Percentiles rank a stretch among this genome's conserved stretches.
Conservation (phyloP, 2,113 vertebrate genomes). For the Amphiprion percula region DNA sequence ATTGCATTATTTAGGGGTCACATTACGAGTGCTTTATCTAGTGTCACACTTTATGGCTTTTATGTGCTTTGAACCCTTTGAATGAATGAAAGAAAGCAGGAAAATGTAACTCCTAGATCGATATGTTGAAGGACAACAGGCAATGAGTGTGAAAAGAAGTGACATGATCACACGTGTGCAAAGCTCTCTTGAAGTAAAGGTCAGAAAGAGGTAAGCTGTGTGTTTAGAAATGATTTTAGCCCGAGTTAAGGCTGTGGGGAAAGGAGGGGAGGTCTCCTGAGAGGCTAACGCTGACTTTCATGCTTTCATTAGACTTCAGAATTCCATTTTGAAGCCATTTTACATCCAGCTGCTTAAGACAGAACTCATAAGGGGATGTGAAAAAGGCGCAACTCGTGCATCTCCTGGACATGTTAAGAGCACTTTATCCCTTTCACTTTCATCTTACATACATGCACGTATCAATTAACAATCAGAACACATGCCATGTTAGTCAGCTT, state of each 20-base stretch:
- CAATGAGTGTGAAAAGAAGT: conserved; percentile 40
- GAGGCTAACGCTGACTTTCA: conserved; percentile 14
- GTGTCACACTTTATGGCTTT: conserved; percentile 22
- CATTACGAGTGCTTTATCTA: conserved; percentile 20
- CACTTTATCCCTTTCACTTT: neutral
- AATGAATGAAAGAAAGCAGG: conserved; percentile 30
- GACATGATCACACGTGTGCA: neutral
- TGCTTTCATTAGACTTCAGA: conserved; percentile 30
- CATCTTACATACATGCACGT: neutral
- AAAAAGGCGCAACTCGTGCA: conserved; percentile 1
- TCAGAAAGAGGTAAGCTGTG: conserved; percentile 31
- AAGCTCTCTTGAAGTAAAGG: conserved; percentile 41
- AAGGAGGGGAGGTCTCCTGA: conserved; percentile 8
- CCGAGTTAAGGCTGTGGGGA: conserved; percentile 10
- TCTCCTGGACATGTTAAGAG: neutral
- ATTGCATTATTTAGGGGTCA: conserved; percentile 2
- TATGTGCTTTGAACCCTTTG: conserved; percentile 22
- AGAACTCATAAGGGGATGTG: neutral
- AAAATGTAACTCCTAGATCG: conserved; percentile 38
- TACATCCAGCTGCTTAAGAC: neutral
- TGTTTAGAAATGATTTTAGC: conserved; percentile 36
- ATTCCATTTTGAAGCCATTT: conserved; percentile 34
- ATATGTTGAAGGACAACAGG: conserved; percentile 45
- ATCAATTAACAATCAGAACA: neutral
- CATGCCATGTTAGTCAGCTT: neutral